Evolutionary conservation across 2,888 invertebrate species (phyloP).

Genomic region (Schizaphis graminum): DNA sequence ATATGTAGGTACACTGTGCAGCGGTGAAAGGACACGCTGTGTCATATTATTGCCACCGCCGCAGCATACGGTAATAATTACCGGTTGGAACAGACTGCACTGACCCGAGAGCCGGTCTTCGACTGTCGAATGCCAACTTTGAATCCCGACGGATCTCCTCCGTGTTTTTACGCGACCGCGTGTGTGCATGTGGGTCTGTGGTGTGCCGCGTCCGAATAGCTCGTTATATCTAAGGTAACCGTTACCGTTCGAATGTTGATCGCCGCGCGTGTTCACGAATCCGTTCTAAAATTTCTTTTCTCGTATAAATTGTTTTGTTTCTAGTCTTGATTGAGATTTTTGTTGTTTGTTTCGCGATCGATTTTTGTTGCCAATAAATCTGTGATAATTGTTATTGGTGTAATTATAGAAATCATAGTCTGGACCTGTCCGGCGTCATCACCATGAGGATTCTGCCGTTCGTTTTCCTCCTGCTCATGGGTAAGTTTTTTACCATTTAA

Average conservation of each 20-base stretch:
- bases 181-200: conserved; percentile 11
- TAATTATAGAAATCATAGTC: too few species aligned
- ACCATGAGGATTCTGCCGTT: conserved; percentile 48
- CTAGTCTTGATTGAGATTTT: neutral
- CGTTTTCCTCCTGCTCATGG: conserved; percentile 61
- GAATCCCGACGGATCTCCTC: conserved; percentile 27
- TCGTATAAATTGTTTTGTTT: neutral
- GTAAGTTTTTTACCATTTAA: neutral
- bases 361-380: neutral
- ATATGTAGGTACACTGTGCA: neutral
- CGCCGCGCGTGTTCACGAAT: neutral
- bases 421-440: neutral
- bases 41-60: neutral
- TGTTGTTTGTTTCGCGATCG: too few species aligned
- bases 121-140: conserved; percentile 26
- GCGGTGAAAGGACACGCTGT: conserved; percentile 47
- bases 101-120: conserved; percentile 42
- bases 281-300: neutral
- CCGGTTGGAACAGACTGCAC: conserved; percentile 31
- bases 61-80: conserved; percentile 40
- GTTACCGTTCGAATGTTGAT: neutral
- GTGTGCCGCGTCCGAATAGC: conserved; percentile 6
- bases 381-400: neutral
- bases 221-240: neutral
- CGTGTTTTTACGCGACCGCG: neutral